These are phyloP conservation scores for Lepus timidus DNA, from an alignment of 2,113 vertebrate genomes.

Conservation along the genomic window DNA sequence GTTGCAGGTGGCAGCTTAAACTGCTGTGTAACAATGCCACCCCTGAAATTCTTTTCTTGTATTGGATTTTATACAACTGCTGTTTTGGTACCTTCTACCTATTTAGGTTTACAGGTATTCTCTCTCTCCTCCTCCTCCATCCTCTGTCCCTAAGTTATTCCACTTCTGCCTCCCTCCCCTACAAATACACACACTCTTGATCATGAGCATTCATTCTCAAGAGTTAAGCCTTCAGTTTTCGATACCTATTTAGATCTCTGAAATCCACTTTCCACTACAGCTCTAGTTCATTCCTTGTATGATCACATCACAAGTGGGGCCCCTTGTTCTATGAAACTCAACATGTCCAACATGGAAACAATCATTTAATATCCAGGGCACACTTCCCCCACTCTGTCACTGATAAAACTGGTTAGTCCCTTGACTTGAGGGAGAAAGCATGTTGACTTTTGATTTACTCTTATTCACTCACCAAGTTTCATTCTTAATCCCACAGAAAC, in stretches of 20 bases:
- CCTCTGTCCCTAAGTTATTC: not conserved
- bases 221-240: not conserved
- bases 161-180: no score
- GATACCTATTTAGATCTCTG: not conserved
- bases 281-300: not conserved
- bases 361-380: not conserved
- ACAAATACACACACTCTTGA: not conserved
- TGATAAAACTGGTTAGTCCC: not conserved
- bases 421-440: not conserved
- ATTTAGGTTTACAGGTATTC: not conserved
- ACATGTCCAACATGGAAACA: not conserved
- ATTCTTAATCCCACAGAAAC: not conserved
- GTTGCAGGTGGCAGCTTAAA: no score
- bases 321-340: not conserved
- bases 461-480: not conserved
- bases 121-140: not conserved
- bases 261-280: not conserved
- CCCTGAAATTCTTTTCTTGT: not conserved
- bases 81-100: not conserved
- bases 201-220: not conserved
- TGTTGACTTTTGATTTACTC: conserved; percentile 17
- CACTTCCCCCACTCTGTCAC: not conserved
- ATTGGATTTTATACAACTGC: not conserved
- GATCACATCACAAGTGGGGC: not conserved
- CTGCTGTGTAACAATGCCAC: no score